phyloP scores from a whole-genome alignment of 2,888 invertebrate species.

The Lysandra bellargus region DNA sequence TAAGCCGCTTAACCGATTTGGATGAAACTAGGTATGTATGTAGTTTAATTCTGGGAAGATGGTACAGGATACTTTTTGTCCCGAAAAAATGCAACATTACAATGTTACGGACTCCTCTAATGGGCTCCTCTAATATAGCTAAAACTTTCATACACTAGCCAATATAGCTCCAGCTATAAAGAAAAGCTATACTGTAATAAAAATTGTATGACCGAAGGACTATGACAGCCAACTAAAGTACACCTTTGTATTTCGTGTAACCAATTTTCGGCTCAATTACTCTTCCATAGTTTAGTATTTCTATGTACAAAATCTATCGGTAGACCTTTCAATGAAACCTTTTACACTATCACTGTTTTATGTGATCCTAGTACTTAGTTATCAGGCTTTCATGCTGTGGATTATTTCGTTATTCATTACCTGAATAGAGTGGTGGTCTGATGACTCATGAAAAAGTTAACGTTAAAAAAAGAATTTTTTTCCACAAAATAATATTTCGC shows the following conservation, averaged over 20 bases:
- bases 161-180: too few species aligned
- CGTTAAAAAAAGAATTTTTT: not conserved
- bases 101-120: too few species aligned
- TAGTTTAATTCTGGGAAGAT: too few species aligned
- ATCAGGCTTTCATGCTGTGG: constrained; percentile 14
- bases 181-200: too few species aligned
- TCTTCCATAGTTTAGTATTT: not conserved
- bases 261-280: not conserved
- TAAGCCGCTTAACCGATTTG: too few species aligned
- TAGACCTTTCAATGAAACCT: constrained; percentile 22
- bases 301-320: not conserved
- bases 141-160: too few species aligned
- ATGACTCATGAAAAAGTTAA: constrained; percentile 11
- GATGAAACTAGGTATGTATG: too few species aligned
- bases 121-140: too few species aligned
- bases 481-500: not conserved
- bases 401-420: not conserved
- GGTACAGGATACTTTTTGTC: too few species aligned
- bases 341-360: constrained; percentile 23
- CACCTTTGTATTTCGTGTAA: not conserved
- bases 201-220: too few species aligned
- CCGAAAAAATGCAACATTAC: too few species aligned
- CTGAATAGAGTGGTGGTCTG: constrained; percentile 14
- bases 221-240: not conserved
- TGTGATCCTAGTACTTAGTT: constrained; percentile 24